phyloP scores from a whole-genome alignment of 2,113 vertebrate genomes.

The Xenopus tropicalis region UCB_Xtro_10.0 CM004447.2:122998501-122999000 shows the following conservation, averaged over 20 bases:
- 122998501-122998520: neutral
- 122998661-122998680: slow-evolving; percentile 42
- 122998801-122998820: slow-evolving; percentile 21
- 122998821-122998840: slow-evolving; percentile 8
- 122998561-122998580: slow-evolving; percentile 37
- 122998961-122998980: no score
- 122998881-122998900: no score
- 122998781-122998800: slow-evolving; percentile 25
- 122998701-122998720: slow-evolving; percentile 37
- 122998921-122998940: neutral
- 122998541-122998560: slow-evolving; percentile 30
- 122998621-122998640: slow-evolving; percentile 30
- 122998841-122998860: neutral
- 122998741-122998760: slow-evolving; percentile 24
- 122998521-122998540: slow-evolving; percentile 22
- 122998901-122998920: neutral
- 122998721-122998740: slow-evolving; percentile 31
- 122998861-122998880: neutral
- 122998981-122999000: no score
- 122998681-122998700: slow-evolving; percentile 28
- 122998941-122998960: neutral
- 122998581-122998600: slow-evolving; percentile 33
- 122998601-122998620: slow-evolving; percentile 21
- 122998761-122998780: slow-evolving; percentile 35
- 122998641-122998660: slow-evolving; percentile 31